These are phyloP conservation scores for Xenops minutus DNA, from an alignment of 2,797 vertebrate species.

Conservation along the genomic window DNA sequence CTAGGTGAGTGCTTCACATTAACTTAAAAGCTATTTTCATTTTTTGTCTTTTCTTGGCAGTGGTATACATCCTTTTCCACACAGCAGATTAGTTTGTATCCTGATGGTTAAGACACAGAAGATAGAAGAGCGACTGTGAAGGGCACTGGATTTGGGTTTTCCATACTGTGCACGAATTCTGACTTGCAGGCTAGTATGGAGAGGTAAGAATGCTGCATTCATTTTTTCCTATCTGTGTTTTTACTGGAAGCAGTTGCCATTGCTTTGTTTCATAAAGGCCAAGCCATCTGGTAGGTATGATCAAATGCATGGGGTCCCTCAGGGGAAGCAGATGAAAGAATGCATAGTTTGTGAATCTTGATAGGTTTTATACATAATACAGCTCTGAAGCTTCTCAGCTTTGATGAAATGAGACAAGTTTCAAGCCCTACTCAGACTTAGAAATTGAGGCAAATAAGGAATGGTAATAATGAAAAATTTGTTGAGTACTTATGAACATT, in stretches of 20 bases:
- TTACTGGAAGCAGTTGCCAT: neutral
- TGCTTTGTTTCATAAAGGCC: constrained; percentile 2
- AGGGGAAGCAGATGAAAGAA: constrained; percentile 22
- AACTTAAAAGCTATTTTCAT: neutral
- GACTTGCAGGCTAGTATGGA: neutral
- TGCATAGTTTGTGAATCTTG: neutral
- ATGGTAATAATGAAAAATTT: neutral
- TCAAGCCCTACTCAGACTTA: neutral
- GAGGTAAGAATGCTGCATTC: neutral
- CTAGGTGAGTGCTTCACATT: neutral
- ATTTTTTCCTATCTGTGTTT: neutral
- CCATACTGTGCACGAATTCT: neutral
- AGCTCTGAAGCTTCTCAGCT: constrained; percentile 8
- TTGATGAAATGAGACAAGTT: constrained; percentile 14
- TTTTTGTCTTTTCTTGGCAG: neutral
- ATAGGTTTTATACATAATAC: neutral
- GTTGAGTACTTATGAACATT: neutral
- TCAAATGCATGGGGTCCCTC: neutral
- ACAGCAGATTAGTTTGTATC: neutral
- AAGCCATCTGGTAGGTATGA: constrained; percentile 23
- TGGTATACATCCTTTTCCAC: neutral
- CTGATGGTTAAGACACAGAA: neutral
- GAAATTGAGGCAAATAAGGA: neutral
- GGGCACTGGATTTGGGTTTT: neutral
- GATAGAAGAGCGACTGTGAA: neutral